Evolutionary conservation across 2,113 vertebrate species (phyloP).

Genomic region (Echinops telfairi): DNA sequence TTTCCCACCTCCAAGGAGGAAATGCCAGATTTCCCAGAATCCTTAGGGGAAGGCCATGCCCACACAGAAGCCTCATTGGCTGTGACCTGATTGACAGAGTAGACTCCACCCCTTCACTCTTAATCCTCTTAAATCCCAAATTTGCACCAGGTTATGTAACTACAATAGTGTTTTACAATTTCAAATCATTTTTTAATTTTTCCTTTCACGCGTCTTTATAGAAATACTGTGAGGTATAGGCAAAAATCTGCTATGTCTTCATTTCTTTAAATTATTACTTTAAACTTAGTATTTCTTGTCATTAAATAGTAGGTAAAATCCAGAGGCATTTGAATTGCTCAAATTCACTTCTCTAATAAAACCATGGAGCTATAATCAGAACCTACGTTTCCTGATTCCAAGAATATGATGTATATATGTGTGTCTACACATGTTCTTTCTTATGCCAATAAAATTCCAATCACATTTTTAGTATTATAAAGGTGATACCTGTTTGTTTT

Average conservation of each 20-base stretch:
- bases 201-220: not conserved
- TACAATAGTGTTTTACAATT: not conserved
- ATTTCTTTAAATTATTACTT: not conserved
- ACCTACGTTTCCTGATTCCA: not conserved
- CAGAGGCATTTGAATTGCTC: not conserved
- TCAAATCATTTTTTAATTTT: conserved; percentile 36
- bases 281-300: not conserved
- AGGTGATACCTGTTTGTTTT: not conserved
- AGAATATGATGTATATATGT: not conserved
- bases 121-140: too few relatives aligned
- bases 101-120: too few relatives aligned
- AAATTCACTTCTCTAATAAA: not conserved
- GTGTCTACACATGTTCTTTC: not conserved
- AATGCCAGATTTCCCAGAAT: too few relatives aligned
- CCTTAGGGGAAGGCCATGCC: too few relatives aligned
- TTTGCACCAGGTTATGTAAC: too few relatives aligned
- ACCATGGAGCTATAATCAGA: not conserved
- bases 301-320: not conserved
- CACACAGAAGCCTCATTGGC: too few relatives aligned
- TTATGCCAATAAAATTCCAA: not conserved
- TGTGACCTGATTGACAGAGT: too few relatives aligned
- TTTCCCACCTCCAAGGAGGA: too few relatives aligned
- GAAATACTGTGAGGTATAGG: conserved; percentile 14
- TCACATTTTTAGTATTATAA: conserved; percentile 21
- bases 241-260: not conserved